Conservation (phyloP, 2,888 invertebrate species). For the Hydraecia micacea region DNA sequence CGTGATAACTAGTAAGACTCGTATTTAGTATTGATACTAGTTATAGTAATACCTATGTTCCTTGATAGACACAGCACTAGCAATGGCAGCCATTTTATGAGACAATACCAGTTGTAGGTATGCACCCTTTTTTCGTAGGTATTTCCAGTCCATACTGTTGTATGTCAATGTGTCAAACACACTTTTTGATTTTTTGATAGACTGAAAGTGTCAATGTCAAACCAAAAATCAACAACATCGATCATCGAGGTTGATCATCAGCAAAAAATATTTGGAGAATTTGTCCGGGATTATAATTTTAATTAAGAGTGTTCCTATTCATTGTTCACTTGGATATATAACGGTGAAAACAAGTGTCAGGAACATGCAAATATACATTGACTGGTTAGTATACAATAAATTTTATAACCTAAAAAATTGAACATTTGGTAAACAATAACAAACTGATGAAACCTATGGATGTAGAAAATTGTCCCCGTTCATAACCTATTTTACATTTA, state of each 20-base stretch:
- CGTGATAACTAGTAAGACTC: too few species aligned
- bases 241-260: neutral
- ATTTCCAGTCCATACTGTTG: too few species aligned
- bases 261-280: neutral
- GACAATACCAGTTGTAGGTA: too few species aligned
- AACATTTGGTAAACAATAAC: slow-evolving; percentile 2
- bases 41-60: too few species aligned
- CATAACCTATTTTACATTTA: neutral
- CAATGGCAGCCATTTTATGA: too few species aligned
- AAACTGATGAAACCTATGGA: neutral
- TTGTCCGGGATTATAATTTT: neutral
- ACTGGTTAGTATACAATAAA: slow-evolving; percentile 74
- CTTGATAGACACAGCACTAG: too few species aligned
- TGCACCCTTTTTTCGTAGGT: too few species aligned
- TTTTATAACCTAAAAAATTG: slow-evolving; percentile 32
- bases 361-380: slow-evolving; percentile 78
- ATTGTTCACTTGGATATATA: neutral
- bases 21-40: too few species aligned
- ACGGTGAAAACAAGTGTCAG: neutral
- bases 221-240: slow-evolving; percentile 3
- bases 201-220: slow-evolving; percentile 1
- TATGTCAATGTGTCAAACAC: too few species aligned
- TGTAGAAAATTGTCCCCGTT: too few species aligned
- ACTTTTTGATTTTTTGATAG: too few species aligned
- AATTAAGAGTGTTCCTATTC: neutral